Evolutionary conservation across 1,140 invertebrate genomes (phyloP), one percentile per base, ranked within the genome.

Genomic region (Meloidogyne floridensis): DNA sequence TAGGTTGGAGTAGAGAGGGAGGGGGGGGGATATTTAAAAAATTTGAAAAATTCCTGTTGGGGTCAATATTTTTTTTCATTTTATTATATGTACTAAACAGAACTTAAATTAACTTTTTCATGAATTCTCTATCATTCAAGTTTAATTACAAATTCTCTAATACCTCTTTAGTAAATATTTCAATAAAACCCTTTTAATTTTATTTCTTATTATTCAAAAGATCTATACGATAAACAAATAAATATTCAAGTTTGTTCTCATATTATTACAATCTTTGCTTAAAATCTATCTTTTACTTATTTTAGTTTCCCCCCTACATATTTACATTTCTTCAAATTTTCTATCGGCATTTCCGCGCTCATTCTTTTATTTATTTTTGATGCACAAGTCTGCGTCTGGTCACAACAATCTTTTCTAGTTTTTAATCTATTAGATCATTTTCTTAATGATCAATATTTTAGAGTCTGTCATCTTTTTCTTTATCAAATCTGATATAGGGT

Each of bases 161-260:
- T 47, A 47, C 47, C 47, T 47, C 47, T 47, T 20, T 47, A 47
- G 0, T 8, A 47, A 47, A 47, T 6, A 47, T 47, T 47, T 47
- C 4, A 47, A 47, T 47, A 47, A 65, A 65, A 65, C 59, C 59
- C n/a, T 65, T n/a, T 65, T 65, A 15, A 15, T 15, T 18, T 18
- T n/a, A 1, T n/a, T 65, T 6, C n/a, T 65, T n/a, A 15, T 59
- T 65, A 59, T 59, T 59, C 4, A 13, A 15, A 59, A 59, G 56
- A 59, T 59, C n/a, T 65, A 65, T n/a, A 18, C 15, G 15, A 65
- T 65, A 65, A 47, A 47, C 47, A 47, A 47, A 47, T 47, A 47
- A 59, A 65, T n/a, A 65, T 65, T 65, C 59, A 65, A 65, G 59
- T 65, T 65, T 65, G 59, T 65, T 65, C 59, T 65, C 15, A 47